Evolutionary conservation across 2,888 invertebrate species (phyloP), one percentile per base, ranked within the genome.

Genomic region (Acrobasis suavella): DNA sequence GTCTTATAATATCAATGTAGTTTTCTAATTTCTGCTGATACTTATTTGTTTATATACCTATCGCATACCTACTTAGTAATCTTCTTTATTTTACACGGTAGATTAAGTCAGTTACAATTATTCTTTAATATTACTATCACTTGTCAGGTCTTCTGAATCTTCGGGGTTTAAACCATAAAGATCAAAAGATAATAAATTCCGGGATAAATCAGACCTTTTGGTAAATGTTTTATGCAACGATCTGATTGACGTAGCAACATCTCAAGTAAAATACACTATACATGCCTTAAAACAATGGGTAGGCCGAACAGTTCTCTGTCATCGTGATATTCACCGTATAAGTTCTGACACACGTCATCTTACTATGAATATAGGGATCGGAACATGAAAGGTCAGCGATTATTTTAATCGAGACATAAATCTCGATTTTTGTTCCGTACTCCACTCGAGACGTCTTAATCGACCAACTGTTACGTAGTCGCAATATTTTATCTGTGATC

Each of bases 351-450:
- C 76, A 81, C 79, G 81, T 84, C 85, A 83, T 83, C 80, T 83
- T 80, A 79, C 80, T 74, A 76, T 76, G 75, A 82, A 82, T 85
- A 83, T 84, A 85, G 81, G 85, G 81, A 80, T 82, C 81, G 65
- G 74, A 71, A 72, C 75, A 71, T 58, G 72, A 87, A 86, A 87
- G 87, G 88, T 86, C 86, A 81, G 74, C 82, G 86, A 86, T 87
- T 87, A 86, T 85, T 85, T 86, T 87, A 87, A 88, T 87, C 87
- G 86, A 83, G 82, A 86, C 84, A 83, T 86, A 84, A 81, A 88
- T 88, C 86, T 86, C 81, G 81, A 78, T 82, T 78, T 81, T 83
- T 83, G 85, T 85, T 86, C 56, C 56, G 85, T 88, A 86, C 84
- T 82, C 75, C 72, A 83, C 81, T 77, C 74, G 77, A 77, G 82